These are phyloP conservation scores for Linnaemya vulpina DNA, from an alignment of 2,888 invertebrate genomes.

Conservation along the genomic window DNA sequence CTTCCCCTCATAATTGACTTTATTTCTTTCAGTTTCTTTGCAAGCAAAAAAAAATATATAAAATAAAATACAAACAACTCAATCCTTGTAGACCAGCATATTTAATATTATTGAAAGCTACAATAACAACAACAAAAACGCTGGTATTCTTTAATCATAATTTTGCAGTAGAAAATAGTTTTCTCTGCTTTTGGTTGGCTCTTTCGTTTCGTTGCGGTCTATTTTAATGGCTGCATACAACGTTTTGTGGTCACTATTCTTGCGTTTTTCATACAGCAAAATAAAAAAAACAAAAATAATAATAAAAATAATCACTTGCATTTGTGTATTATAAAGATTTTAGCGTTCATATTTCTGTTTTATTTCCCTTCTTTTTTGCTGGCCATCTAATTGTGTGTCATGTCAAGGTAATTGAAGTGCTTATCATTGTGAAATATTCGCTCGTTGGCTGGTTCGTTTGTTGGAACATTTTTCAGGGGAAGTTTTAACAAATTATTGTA, in stretches of 20 bases:
- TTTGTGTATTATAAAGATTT: slow-evolving; percentile 35
- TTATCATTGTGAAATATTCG: slow-evolving; percentile 16
- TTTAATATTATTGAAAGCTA: slow-evolving; percentile 21
- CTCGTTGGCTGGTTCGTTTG: not conserved
- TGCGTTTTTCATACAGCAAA: not conserved
- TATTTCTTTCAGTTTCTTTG: slow-evolving; percentile 15
- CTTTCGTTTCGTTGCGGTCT: slow-evolving; percentile 21
- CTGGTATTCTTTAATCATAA: not conserved
- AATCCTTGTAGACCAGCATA: no score
- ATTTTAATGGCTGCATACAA: slow-evolving; percentile 41
- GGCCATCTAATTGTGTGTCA: slow-evolving; percentile 35
- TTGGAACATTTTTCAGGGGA: slow-evolving; percentile 2
- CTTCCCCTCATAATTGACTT: slow-evolving; percentile 1
- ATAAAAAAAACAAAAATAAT: slow-evolving; percentile 11
- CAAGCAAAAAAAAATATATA: no score
- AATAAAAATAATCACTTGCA: slow-evolving; percentile 46
- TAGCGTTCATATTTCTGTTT: not conserved
- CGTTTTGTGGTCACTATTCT: slow-evolving; percentile 50
- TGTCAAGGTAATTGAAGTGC: slow-evolving; percentile 61
- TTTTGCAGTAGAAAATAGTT: not conserved
- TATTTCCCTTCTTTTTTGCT: not conserved
- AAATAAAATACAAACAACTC: no score
- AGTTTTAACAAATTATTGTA: slow-evolving; percentile 27
- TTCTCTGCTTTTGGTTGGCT: not conserved
- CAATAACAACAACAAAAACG: not conserved